A percentile compares a stretch with the other conserved stretches of the same genome.
Evolutionary conservation across 2,888 invertebrate genomes (phyloP).

Genomic region (Argyra leucocephala): DNA sequence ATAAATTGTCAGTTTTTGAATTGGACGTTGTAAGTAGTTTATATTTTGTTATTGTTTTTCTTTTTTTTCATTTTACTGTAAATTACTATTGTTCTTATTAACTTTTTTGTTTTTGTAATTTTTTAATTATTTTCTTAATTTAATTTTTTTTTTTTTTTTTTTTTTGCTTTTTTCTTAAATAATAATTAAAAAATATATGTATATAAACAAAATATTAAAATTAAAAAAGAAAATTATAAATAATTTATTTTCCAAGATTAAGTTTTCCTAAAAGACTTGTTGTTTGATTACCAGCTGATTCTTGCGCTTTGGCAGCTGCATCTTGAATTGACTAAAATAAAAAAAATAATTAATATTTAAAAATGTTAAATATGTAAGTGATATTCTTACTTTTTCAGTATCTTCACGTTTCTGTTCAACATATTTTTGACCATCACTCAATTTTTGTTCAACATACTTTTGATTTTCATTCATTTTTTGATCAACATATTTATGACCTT

Average conservation of each 20-base stretch:
- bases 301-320: slow-evolving; percentile 35
- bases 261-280: slow-evolving; percentile 41
- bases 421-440: slow-evolving; percentile 55
- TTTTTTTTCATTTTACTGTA: too few species aligned
- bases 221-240: not conserved
- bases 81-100: not conserved
- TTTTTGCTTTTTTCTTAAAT: not conserved
- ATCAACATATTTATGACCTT: slow-evolving; percentile 49
- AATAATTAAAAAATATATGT: not conserved
- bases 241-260: slow-evolving; percentile 29
- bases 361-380: not conserved
- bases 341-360: slow-evolving; percentile 10
- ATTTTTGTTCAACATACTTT: slow-evolving; percentile 50
- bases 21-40: not conserved
- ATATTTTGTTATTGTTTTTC: not conserved
- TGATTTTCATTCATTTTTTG: slow-evolving; percentile 55
- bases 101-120: not conserved
- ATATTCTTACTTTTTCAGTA: slow-evolving; percentile 33
- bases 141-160: not conserved
- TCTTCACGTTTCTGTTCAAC: slow-evolving; percentile 49
- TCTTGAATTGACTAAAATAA: slow-evolving; percentile 35
- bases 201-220: not conserved
- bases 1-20: too few species aligned
- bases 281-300: slow-evolving; percentile 36
- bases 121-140: not conserved